Evolutionary conservation across 2,888 invertebrate genomes (phyloP).

Genomic region (Epinotia brunnichana): DNA sequence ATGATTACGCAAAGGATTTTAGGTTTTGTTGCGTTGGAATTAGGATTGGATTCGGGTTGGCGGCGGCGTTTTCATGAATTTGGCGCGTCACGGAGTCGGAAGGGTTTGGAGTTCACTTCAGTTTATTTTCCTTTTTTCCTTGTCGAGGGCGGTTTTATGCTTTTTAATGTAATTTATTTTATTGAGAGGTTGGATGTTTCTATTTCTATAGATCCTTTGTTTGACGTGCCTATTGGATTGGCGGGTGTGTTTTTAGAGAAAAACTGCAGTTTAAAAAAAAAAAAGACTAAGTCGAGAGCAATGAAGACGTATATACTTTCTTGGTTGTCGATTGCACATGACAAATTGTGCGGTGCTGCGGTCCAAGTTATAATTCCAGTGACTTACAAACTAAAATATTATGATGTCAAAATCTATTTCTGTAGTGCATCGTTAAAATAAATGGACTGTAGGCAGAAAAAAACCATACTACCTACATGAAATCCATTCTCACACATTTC

Average conservation of each 20-base stretch:
- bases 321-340: too few species aligned
- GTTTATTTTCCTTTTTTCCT: constrained; percentile 53
- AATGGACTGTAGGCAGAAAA: too few species aligned
- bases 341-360: too few species aligned
- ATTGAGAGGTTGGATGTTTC: constrained; percentile 37
- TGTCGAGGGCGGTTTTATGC: constrained; percentile 45
- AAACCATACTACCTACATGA: too few species aligned
- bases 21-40: constrained; percentile 46
- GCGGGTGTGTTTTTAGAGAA: neutral
- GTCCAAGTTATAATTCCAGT: too few species aligned
- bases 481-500: too few species aligned
- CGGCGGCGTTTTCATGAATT: constrained; percentile 48
- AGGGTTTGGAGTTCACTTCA: constrained; percentile 54
- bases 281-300: neutral
- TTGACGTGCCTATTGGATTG: constrained; percentile 13
- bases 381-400: too few species aligned
- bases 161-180: constrained; percentile 43
- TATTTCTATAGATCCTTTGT: constrained; percentile 31
- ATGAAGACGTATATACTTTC: too few species aligned
- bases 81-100: constrained; percentile 54
- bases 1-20: constrained; percentile 47
- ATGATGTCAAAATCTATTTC: too few species aligned
- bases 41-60: constrained; percentile 45
- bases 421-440: too few species aligned
- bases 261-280: neutral